Evolutionary conservation across 2,113 vertebrate genomes (phyloP).

Genomic region (Rhea americana): DNA sequence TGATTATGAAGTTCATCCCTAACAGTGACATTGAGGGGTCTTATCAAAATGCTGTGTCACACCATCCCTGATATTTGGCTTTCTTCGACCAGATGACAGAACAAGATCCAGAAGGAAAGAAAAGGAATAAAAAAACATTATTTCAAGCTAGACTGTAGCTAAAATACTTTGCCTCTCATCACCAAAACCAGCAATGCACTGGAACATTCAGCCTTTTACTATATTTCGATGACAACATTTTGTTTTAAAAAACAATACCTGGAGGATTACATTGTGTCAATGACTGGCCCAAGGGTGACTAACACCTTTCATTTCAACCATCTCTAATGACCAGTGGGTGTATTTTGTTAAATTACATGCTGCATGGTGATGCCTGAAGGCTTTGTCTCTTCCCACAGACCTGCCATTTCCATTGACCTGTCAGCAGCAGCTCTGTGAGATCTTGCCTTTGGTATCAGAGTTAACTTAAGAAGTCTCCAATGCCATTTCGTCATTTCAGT

Average conservation of each 20-base stretch:
- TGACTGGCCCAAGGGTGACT: neutral
- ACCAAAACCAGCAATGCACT: neutral
- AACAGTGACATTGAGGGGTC: constrained; percentile 1
- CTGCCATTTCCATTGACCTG: neutral
- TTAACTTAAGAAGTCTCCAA: neutral
- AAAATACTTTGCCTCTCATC: neutral
- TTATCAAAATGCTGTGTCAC: constrained; percentile 36
- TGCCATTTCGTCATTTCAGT: neutral
- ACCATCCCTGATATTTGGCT: constrained; percentile 25
- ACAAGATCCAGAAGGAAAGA: neutral
- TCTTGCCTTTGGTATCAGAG: neutral
- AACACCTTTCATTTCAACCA: constrained; percentile 30
- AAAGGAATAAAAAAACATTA: constrained; percentile 31
- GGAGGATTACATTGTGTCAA: neutral
- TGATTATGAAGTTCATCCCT: constrained; percentile 34
- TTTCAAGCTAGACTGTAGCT: neutral
- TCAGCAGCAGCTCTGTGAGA: neutral
- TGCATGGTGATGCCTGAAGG: neutral
- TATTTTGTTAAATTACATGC: constrained; percentile 23
- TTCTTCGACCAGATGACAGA: constrained; percentile 56
- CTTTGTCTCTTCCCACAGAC: constrained; percentile 21
- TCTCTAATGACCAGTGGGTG: neutral
- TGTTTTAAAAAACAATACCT: neutral
- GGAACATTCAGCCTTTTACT: neutral
- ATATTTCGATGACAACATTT: neutral